Percentiles rank a stretch among this genome's conserved stretches.
Evolutionary conservation across 2,797 vertebrate species (phyloP).

Genomic region (Meda fulgida): DNA sequence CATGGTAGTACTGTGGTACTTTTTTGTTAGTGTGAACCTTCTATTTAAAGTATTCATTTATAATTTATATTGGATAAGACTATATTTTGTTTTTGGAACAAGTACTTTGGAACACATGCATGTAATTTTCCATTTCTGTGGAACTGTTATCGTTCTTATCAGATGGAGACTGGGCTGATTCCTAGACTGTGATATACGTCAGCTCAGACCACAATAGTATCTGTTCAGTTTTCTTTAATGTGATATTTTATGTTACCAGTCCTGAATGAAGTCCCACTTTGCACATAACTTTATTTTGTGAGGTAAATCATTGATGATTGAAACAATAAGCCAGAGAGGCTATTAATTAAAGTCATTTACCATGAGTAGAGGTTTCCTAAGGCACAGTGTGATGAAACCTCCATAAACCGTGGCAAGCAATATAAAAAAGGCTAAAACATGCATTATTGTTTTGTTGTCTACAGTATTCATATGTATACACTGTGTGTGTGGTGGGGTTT

Average conservation of each 20-base stretch:
- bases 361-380: neutral
- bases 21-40: neutral
- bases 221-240: conserved; percentile 5
- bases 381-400: neutral
- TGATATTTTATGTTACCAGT: neutral
- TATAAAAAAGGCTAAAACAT: neutral
- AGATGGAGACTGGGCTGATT: conserved; percentile 10
- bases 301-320: conserved; percentile 3
- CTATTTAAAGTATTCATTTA: neutral
- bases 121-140: neutral
- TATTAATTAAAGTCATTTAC: neutral
- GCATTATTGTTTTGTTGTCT: neutral
- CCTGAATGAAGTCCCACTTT: neutral
- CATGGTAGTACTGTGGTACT: neutral
- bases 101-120: neutral
- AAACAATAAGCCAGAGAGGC: neutral
- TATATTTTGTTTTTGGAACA: neutral
- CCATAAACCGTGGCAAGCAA: neutral
- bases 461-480: neutral
- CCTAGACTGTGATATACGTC: neutral
- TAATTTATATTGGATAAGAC: neutral
- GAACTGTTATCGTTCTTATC: neutral
- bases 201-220: neutral
- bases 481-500: conserved; percentile 25
- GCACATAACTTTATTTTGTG: neutral